phyloP scores from a whole-genome alignment of 1,140 invertebrate species.

The Hypothenemus hampei region DNA sequence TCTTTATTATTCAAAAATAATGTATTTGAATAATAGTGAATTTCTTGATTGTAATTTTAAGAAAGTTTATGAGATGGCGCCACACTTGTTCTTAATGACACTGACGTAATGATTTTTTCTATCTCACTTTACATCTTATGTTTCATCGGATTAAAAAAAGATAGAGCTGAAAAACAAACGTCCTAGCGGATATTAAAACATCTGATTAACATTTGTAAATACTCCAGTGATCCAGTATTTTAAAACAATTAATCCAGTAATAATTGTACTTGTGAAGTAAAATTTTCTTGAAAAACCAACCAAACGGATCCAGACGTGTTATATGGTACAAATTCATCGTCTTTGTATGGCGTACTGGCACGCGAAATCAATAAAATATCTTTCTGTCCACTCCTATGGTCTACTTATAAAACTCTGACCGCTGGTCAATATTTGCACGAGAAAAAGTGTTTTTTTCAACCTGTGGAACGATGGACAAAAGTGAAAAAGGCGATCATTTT shows the following conservation, averaged over 20 bases:
- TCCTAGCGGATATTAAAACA: conserved; percentile 22
- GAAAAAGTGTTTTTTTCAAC: background rate
- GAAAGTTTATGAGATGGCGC: too few relatives aligned
- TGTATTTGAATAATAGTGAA: too few relatives aligned
- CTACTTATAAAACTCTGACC: conserved; percentile 12
- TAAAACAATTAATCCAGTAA: background rate
- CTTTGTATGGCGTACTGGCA: conserved; percentile 3
- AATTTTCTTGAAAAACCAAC: background rate
- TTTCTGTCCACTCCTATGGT: conserved; percentile 18
- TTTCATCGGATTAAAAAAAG: conserved; percentile 7
- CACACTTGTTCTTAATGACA: too few relatives aligned
- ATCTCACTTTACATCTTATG: background rate
- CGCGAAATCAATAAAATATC: conserved; percentile 25
- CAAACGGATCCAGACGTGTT: background rate
- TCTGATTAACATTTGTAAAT: conserved; percentile 27
- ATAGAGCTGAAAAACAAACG: conserved; percentile 14
- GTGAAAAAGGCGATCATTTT: conserved; percentile 17
- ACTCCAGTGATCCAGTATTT: conserved; percentile 4
- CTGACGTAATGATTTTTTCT: conserved; percentile 12
- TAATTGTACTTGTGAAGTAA: background rate
- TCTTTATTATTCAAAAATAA: too few relatives aligned
- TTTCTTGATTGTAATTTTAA: too few relatives aligned
- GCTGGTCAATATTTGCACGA: conserved; percentile 17
- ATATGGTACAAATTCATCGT: background rate
- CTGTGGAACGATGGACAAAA: conserved; percentile 13